Evolutionary conservation across 2,888 invertebrate genomes (phyloP).

Genomic region (Ceramica pisi): DNA sequence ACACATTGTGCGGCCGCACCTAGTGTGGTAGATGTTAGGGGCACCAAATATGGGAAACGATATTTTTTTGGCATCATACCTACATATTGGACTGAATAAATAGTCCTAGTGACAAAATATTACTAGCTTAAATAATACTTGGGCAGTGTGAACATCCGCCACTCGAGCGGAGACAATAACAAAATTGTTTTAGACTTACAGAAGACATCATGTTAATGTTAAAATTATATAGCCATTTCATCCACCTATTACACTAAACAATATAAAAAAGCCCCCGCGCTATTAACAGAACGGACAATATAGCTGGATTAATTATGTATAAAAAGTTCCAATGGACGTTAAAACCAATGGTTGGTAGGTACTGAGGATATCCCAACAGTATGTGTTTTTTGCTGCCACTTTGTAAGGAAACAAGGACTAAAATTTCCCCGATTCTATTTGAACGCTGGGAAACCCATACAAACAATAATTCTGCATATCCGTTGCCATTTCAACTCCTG

Average conservation of each 20-base stretch:
- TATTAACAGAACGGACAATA: not conserved
- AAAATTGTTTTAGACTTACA: not conserved
- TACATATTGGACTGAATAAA: no score
- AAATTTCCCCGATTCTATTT: conserved; percentile 7
- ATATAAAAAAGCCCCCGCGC: not conserved
- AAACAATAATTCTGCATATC: not conserved
- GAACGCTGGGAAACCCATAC: not conserved
- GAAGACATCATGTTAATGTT: not conserved
- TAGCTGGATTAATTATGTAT: not conserved
- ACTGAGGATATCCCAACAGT: conserved; percentile 9
- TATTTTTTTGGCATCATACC: no score
- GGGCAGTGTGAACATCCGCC: no score
- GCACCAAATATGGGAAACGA: no score
- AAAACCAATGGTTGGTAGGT: not conserved
- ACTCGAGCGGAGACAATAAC: not conserved
- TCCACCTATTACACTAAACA: not conserved
- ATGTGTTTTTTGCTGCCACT: not conserved
- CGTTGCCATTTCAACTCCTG: not conserved
- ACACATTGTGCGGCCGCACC: no score
- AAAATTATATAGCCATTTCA: not conserved
- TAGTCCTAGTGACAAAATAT: no score
- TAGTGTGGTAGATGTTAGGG: no score
- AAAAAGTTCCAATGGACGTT: not conserved
- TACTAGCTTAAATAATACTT: no score
- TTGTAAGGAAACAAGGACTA: not conserved